Conservation (phyloP, 2,113 vertebrate genomes). For the Myiozetetes cayanensis region DNA sequence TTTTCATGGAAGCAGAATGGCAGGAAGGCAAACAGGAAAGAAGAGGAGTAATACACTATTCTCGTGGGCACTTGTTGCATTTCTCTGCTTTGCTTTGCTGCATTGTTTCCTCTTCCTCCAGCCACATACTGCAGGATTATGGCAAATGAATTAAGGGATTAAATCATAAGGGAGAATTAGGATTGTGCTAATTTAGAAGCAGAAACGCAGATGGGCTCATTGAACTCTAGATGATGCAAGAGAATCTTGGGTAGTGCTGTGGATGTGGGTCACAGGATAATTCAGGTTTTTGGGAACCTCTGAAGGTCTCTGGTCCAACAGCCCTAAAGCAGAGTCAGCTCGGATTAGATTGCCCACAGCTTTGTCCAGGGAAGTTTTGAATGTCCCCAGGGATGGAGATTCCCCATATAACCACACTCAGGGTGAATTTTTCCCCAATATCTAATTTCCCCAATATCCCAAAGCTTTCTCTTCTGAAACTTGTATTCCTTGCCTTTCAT, state of each 20-base stretch:
- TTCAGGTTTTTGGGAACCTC: background rate
- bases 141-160: constrained; percentile 53
- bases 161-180: constrained; percentile 11
- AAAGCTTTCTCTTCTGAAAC: background rate
- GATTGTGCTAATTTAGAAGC: background rate
- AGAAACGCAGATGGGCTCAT: constrained; percentile 6
- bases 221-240: constrained; percentile 11
- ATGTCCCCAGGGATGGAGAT: background rate
- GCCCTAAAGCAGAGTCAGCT: background rate
- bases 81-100: constrained; percentile 39
- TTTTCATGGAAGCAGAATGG: constrained; percentile 41
- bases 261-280: background rate
- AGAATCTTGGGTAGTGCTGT: background rate
- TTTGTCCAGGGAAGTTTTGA: background rate
- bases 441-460: rapidly evolving
- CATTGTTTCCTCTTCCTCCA: constrained; percentile 11
- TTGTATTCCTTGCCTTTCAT: background rate
- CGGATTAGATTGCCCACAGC: background rate
- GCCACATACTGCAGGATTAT: constrained; percentile 14
- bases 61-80: constrained; percentile 7
- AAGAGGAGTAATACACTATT: constrained; percentile 60
- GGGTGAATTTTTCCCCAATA: background rate
- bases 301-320: background rate
- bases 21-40: constrained; percentile 64
- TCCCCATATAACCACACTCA: background rate